A percentile compares a stretch with the other conserved stretches of the same genome.
phyloP scores from a whole-genome alignment of 2,797 vertebrate genomes.

The Halcyon badia region DNA sequence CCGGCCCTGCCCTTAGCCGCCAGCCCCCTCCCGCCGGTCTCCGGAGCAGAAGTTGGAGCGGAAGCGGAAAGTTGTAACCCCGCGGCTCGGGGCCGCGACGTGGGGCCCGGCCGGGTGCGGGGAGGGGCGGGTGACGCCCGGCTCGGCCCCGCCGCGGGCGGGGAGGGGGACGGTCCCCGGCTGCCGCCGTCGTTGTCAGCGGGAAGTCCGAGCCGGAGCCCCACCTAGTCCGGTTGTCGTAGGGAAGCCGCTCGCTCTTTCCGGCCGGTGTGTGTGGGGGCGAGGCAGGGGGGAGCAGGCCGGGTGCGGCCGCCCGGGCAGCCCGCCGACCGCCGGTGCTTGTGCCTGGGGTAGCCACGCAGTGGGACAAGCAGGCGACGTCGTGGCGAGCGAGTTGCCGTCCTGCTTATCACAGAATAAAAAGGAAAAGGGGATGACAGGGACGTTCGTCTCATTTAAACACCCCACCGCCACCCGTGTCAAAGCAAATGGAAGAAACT shows the following conservation, averaged over 20 bases:
- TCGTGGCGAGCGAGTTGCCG: background rate
- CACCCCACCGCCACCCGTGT: background rate
- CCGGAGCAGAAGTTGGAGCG: constrained; percentile 71
- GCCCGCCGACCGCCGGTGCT: background rate
- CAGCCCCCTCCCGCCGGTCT: background rate
- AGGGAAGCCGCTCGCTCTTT: constrained; percentile 42
- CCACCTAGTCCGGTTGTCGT: constrained; percentile 76
- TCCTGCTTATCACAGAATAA: background rate
- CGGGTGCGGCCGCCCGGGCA: background rate
- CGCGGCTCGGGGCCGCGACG: constrained; percentile 49
- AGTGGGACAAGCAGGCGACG: background rate
- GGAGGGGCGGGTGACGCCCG: constrained; percentile 30
- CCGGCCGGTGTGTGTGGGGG: constrained; percentile 39
- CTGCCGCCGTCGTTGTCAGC: constrained; percentile 44
- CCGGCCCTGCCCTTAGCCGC: background rate
- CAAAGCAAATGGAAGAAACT: constrained; percentile 28
- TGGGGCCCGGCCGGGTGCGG: constrained; percentile 57
- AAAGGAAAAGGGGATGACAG: background rate
- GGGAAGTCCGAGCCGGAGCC: constrained; percentile 66
- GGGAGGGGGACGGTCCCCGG: background rate
- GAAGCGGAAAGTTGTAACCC: constrained; percentile 69
- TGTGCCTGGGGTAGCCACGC: background rate
- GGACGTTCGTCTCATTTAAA: background rate
- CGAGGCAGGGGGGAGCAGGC: background rate
- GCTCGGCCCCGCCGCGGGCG: background rate